Evolutionary conservation across 2,113 vertebrate species (phyloP), one percentile per base, ranked within the genome.

Genomic region (Rhinolophus ferrumequinum): DNA sequence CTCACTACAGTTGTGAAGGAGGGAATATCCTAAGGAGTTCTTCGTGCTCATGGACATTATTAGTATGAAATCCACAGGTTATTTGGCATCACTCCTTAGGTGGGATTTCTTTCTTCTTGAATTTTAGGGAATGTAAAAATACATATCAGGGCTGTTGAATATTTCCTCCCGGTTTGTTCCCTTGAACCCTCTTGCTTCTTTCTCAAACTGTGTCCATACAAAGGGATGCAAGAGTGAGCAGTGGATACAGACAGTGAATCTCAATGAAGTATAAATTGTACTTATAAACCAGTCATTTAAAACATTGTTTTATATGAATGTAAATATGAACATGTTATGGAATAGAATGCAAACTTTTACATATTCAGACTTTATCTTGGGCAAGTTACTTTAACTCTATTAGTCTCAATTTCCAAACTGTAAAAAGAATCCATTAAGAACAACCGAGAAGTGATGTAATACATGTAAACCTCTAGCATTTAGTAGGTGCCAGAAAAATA

Each of bases 71-170:
- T 80, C 75, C 52, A 76, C 33, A 70, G 66, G 77, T 52, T 69
- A 86, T 0, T 54, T 64, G 56, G 67, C 69, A 67, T 16, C 33
- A n/a, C 52, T 88, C 64, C 33, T 50, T 58, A 75, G 62, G 35
- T 81, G 66, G 30, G 33, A 66, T 81, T 60, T 84, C 67, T 38
- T 80, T 70, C 28, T 70, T 67, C 22, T 4, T 82, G 52, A 92
- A 73, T 91, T 96, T 75, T 50, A 83, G 50, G 41, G 56, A 94
- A 44, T 15, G 9, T 35, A 86, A 93, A 85, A 73, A 73, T 64
- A 81, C 2, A 4, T 21, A 7, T 56, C 64, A 54, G 8, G 38
- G 44, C 7, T 83, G 76, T 69, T 69, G 22, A 22, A 1, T 90
- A 52, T 76, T 69, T 76, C 30, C 24, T 82, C 28, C n/a, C 35